Evolutionary conservation across 2,797 vertebrate species (phyloP), one percentile per base, ranked within the genome.

Genomic region (Enteromius afrohamiltoni): DNA sequence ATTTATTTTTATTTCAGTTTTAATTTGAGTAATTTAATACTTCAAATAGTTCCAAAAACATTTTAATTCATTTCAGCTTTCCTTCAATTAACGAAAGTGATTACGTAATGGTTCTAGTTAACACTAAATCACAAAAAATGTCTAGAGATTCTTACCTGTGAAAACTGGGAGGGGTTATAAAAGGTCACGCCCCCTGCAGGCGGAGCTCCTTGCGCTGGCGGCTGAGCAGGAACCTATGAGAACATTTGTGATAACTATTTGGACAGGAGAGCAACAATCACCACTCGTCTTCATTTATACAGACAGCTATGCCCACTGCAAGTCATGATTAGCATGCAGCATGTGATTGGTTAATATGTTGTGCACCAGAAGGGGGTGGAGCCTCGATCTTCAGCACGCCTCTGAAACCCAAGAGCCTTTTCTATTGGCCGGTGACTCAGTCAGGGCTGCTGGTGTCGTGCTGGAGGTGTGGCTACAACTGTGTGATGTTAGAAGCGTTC

Each of bases 91-190:
- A 31, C 8, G 3, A 21, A 73, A 6, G 19, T 0, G 0, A 51
- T 31, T 31, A 49, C 6, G n/a, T 5, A 5, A 29, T 31, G 0
- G 3, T 49, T 51, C 11, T 31, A 73, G 4, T 21, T 11, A 74
- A 53, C 3, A 37, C 17, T 37, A 2, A 23, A 29, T 49, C 3
- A 1, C 42, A 45, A 19, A 9, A 55, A 75, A 55, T 6, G 31
- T 8, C 6, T 45, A 31, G 4, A 19, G 26, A 34, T n/a, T 21
- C 83, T 79, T 88, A 99, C 97, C 92, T 97, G 96, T 94, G 95
- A 90, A 94, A 98, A 96, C 87, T 96, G 97, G 76, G 97, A 92
- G 16, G 97, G 97, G 87, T 96, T 98, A 92, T 97, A 97, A 92
- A 99, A 98, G 0, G 95, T 94, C 76, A 97, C 93, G 0, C 94